Evolutionary conservation across 2,888 invertebrate genomes (phyloP).

Genomic region (Phyto melanocephala): DNA sequence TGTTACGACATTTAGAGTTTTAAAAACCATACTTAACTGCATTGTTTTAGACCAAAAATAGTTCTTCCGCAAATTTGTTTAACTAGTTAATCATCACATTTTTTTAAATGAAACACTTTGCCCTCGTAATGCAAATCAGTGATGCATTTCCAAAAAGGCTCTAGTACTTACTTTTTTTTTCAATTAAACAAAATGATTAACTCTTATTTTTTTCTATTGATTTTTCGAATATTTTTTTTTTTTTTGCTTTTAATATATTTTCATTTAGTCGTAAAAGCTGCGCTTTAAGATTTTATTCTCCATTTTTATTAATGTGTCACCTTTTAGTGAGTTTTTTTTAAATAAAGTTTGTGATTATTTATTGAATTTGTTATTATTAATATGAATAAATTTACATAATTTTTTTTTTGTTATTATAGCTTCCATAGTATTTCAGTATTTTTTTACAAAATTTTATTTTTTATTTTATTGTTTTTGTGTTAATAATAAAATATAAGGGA

Average conservation of each 20-base stretch:
- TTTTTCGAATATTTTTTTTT: conserved; percentile 38
- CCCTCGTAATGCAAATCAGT: too few species aligned
- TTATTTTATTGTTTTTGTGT: neutral
- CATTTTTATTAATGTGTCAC: conserved; percentile 38
- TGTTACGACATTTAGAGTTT: too few species aligned
- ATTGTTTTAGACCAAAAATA: too few species aligned
- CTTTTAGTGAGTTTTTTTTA: conserved; percentile 37
- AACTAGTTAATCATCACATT: too few species aligned
- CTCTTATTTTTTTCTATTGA: neutral
- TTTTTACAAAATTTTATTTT: conserved; percentile 19
- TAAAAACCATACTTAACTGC: too few species aligned
- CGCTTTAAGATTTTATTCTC: conserved; percentile 42
- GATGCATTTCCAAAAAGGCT: too few species aligned
- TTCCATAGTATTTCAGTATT: neutral
- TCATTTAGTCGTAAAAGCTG: conserved; percentile 56
- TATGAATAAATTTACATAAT: conserved; percentile 52
- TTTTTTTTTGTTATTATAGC: conserved; percentile 7
- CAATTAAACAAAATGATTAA: too few species aligned
- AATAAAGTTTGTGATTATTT: conserved; percentile 51
- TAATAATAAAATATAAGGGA: neutral
- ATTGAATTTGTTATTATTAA: conserved; percentile 11
- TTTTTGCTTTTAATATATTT: conserved; percentile 24
- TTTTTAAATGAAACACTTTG: too few species aligned
- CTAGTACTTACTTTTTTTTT: too few species aligned
- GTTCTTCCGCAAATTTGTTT: too few species aligned